Evolutionary conservation across 2,888 invertebrate genomes (phyloP), one percentile per base, ranked within the genome.

Genomic region (Brachyptera putata): DNA sequence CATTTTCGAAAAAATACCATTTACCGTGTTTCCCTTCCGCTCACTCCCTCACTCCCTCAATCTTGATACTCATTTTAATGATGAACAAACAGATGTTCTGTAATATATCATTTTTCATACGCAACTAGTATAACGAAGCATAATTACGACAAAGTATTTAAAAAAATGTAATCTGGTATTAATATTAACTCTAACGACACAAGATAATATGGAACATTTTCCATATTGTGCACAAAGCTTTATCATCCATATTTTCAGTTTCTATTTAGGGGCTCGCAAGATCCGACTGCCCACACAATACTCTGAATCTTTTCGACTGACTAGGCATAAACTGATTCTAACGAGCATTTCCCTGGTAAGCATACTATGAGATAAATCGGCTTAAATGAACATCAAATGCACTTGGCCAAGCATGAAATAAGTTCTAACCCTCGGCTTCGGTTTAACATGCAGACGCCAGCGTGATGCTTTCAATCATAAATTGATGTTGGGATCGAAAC

Each of bases 321-420:
- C 46, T 46, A 46, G 22, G 46, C n/a, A 24, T 21, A 21, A 46
- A 22, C 34, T 16, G 34, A 36, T 53, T 53, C n/a, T 53, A 53
- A 53, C 53, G 53, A 53, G 53, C 34, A 36, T 34, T 34, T 34
- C 36, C 43, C 30, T 53, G 21, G 36, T 53, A 43, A 30, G 18
- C 43, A 18, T 48, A 26, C 21, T 21, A 55, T 59, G 55, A 59
- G 41, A 43, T 43, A 59, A 55, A 59, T 46, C 59, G 59, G 59
- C 59, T 59, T 59, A 59, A 55, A 41, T 43, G 59, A 59, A 30
- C 55, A 55, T 55, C 55, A 41, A 53, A 53, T 53, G 53, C 59
- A 59, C 41, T 55, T 39, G 34, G 59, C 39, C 22, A 25, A 55
- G 59, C 59, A 30, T 53, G 59, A 59, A 55, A 59, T 53, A 59